Conservation (phyloP, 2,888 invertebrate genomes). For the Mythimna lalbum region DNA sequence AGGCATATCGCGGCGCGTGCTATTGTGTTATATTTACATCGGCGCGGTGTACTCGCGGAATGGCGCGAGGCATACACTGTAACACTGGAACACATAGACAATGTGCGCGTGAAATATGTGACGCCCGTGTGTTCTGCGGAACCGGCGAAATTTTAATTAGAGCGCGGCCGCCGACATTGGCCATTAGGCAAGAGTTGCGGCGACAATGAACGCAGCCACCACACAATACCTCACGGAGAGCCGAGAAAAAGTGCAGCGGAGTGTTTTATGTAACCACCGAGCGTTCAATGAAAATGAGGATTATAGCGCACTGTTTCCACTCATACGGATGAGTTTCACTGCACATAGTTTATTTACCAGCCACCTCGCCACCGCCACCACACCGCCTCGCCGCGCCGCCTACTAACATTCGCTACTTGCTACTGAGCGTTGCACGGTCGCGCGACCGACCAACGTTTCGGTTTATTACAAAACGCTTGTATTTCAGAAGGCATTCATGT, state of each 20-base stretch:
- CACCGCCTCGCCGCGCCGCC: neutral
- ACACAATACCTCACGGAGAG: constrained; percentile 57
- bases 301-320: constrained; percentile 62
- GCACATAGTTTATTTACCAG: constrained; percentile 20
- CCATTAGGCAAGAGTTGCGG: constrained; percentile 55
- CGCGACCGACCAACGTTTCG: no score
- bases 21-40: constrained; percentile 12
- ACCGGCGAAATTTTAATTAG: constrained; percentile 61
- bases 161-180: constrained; percentile 54
- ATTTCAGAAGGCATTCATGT: no score
- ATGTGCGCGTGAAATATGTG: constrained; percentile 43
- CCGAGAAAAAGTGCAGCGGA: constrained; percentile 52
- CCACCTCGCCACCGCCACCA: neutral
- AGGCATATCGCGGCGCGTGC: neutral
- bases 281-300: constrained; percentile 64
- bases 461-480: no score
- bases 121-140: constrained; percentile 34
- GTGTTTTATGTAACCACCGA: constrained; percentile 55
- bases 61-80: neutral
- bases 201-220: constrained; percentile 51
- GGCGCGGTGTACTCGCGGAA: constrained; percentile 2
- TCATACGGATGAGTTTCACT: constrained; percentile 13
- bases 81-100: constrained; percentile 6
- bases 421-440: neutral
- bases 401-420: neutral